These are phyloP conservation scores for Stenoptilia bipunctidactyla DNA, from an alignment of 2,888 invertebrate species.

Conservation along the genomic window DNA sequence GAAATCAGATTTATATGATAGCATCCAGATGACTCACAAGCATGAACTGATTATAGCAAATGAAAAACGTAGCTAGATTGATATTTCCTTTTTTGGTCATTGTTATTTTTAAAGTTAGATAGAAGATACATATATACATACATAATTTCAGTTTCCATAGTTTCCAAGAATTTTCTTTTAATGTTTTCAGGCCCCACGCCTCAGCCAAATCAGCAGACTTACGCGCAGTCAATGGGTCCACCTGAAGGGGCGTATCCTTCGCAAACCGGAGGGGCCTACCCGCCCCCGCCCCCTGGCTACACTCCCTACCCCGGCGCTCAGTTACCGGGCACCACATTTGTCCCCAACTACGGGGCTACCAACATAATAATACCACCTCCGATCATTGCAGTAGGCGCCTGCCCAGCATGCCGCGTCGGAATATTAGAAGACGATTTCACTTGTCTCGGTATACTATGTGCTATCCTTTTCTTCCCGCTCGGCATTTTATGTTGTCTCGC, in stretches of 20 bases:
- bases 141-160: too few relatives aligned
- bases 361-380: conserved; percentile 78
- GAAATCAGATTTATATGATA: too few relatives aligned
- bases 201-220: conserved; percentile 19
- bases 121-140: too few relatives aligned
- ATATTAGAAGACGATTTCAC: conserved; percentile 90
- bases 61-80: too few relatives aligned
- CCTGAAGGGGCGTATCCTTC: conserved; percentile 24
- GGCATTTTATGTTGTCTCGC: conserved; percentile 90
- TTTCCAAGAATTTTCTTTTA: too few relatives aligned
- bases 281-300: conserved; percentile 70
- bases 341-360: conserved; percentile 73
- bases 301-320: conserved; percentile 51
- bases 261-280: conserved; percentile 31
- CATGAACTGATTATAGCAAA: too few relatives aligned
- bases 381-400: conserved; percentile 87
- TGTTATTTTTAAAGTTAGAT: too few relatives aligned
- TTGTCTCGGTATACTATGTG: conserved; percentile 85
- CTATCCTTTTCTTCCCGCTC: conserved; percentile 87
- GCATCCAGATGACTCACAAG: too few relatives aligned
- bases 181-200: conserved; percentile 26
- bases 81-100: too few relatives aligned
- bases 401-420: conserved; percentile 91
- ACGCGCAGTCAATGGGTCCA: conserved; percentile 22
- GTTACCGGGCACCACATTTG: conserved; percentile 47